Conservation (phyloP, 2,888 invertebrate species). For the Pterostichus madidus region DNA sequence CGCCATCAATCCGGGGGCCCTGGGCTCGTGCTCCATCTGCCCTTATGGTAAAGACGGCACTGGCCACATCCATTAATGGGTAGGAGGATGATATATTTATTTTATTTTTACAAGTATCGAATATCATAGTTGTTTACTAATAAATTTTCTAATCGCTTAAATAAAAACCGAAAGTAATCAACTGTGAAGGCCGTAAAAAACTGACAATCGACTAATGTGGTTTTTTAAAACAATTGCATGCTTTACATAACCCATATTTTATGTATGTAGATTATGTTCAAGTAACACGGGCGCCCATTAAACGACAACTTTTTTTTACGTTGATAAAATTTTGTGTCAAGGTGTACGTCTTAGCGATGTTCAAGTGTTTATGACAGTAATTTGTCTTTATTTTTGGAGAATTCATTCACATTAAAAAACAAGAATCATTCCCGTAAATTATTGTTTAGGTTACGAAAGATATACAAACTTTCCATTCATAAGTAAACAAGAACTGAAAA, state of each 20-base stretch:
- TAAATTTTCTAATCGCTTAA: neutral
- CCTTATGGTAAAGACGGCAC: too few relatives aligned
- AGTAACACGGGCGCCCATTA: constrained; percentile 1
- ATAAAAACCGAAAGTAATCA: constrained; percentile 31
- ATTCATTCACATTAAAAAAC: constrained; percentile 4
- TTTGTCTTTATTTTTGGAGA: constrained; percentile 4
- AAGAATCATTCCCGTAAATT: neutral
- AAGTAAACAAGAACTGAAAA: neutral
- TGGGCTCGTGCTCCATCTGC: too few relatives aligned
- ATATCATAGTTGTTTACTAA: neutral
- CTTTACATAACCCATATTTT: constrained; percentile 38
- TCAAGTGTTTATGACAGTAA: constrained; percentile 4
- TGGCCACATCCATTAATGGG: too few relatives aligned
- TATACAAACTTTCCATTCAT: constrained; percentile 8
- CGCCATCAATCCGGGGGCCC: too few relatives aligned
- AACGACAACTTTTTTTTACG: constrained; percentile 5
- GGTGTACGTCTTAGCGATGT: constrained; percentile 40
- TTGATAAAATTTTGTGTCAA: constrained; percentile 50
- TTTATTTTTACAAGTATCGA: too few relatives aligned
- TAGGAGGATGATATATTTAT: too few relatives aligned
- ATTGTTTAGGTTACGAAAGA: neutral
- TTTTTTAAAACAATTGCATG: constrained; percentile 38
- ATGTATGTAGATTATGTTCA: constrained; percentile 46
- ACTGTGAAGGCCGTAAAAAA: constrained; percentile 14
- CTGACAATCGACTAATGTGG: constrained; percentile 16